A percentile compares a stretch with the other conserved stretches of the same genome.
Evolutionary conservation across 2,797 vertebrate genomes (phyloP).

Genomic region (Dicrostonyx torquatus): DNA sequence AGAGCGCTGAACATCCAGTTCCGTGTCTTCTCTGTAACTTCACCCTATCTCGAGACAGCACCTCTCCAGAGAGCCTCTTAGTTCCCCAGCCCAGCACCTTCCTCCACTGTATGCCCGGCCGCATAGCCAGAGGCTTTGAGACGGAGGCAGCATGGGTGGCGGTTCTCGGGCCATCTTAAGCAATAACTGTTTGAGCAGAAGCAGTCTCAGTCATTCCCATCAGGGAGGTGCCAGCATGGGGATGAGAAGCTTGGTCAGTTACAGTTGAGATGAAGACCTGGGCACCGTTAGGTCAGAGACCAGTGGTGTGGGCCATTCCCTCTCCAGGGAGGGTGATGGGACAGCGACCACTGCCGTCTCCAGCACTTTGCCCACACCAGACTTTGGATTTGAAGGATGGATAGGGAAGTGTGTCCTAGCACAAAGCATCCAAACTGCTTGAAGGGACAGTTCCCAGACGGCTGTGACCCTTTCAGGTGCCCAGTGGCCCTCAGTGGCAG

Average conservation of each 20-base stretch:
- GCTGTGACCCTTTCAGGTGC: neutral
- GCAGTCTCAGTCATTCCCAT: neutral
- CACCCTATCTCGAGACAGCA: neutral
- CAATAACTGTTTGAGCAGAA: conserved; percentile 64
- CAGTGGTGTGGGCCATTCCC: neutral
- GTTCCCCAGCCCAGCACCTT: neutral
- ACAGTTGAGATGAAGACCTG: neutral
- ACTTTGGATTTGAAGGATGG: neutral
- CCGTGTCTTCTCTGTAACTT: neutral
- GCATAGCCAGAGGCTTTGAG: neutral
- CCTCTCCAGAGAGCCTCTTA: neutral
- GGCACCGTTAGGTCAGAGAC: neutral
- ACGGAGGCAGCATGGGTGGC: neutral
- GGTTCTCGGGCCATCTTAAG: conserved; percentile 60
- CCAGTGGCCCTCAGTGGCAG: neutral
- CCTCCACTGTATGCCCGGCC: neutral
- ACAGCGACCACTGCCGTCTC: neutral
- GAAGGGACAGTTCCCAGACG: neutral
- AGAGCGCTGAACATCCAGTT: neutral
- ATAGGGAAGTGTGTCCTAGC: neutral
- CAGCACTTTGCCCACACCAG: neutral
- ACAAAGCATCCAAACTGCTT: neutral
- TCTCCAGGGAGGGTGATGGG: neutral
- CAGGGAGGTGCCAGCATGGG: neutral
- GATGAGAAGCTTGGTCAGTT: neutral